phyloP scores from a whole-genome alignment of 2,113 vertebrate species.

The Probosciger aterrimus region DNA sequence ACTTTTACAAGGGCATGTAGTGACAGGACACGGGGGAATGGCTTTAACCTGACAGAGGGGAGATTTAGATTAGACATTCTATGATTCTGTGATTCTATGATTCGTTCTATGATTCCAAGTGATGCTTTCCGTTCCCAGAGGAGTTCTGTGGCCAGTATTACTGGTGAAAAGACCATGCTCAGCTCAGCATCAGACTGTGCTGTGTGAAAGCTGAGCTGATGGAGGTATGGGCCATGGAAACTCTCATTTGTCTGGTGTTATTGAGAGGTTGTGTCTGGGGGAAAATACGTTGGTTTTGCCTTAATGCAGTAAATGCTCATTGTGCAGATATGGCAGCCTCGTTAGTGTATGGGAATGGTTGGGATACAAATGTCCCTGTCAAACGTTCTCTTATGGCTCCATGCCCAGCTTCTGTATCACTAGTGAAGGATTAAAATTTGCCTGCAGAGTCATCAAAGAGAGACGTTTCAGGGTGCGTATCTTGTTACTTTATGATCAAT shows the following conservation, averaged over 20 bases:
- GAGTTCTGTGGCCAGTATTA: fast-evolving
- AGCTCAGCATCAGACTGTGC: fast-evolving
- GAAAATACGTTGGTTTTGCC: fast-evolving
- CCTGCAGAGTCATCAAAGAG: not conserved
- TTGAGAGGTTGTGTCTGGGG: not conserved
- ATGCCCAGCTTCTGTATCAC: fast-evolving
- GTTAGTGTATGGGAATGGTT: not conserved
- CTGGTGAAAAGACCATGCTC: fast-evolving
- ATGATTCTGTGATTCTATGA: not conserved
- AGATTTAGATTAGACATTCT: not conserved
- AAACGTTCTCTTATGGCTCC: fast-evolving
- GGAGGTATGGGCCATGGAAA: not conserved
- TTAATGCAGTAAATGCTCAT: fast-evolving
- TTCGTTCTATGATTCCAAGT: fast-evolving
- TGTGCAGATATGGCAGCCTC: fast-evolving
- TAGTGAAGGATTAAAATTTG: not conserved
- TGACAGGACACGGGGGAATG: not conserved
- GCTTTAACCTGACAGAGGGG: not conserved
- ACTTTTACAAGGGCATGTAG: not conserved
- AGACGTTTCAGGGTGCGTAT: not conserved
- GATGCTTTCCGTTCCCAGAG: fast-evolving
- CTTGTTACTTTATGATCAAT: not conserved
- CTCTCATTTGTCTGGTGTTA: not conserved
- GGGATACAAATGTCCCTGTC: not conserved
- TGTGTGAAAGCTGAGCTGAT: not conserved